These are phyloP conservation scores for Eugnorisma glareosa DNA, from an alignment of 2,888 invertebrate genomes.

Conservation along the genomic window DNA sequence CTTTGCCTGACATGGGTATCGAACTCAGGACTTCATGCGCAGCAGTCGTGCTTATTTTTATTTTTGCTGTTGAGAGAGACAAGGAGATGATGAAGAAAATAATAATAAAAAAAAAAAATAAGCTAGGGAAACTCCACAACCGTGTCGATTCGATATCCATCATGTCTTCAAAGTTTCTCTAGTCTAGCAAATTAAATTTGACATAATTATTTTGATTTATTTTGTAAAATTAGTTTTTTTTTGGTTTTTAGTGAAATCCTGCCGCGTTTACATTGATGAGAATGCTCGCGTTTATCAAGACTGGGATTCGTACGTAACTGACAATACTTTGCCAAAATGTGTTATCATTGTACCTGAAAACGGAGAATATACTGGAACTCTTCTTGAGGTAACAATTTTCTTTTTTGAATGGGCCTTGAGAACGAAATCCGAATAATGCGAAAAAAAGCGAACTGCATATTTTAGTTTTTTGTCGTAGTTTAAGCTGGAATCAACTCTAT, in stretches of 20 bases:
- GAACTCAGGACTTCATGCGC: neutral
- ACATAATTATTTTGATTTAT: neutral
- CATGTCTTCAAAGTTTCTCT: neutral
- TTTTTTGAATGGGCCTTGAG: neutral
- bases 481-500: neutral
- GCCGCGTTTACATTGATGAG: conserved; percentile 84
- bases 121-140: neutral
- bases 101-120: neutral
- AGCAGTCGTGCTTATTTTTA: neutral
- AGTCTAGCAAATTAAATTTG: neutral
- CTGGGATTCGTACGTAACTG: conserved; percentile 88
- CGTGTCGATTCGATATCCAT: neutral
- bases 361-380: conserved; percentile 86
- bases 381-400: conserved; percentile 77
- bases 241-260: conserved; percentile 78
- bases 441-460: neutral
- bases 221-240: neutral
- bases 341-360: conserved; percentile 89
- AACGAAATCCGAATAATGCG: neutral
- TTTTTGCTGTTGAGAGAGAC: neutral
- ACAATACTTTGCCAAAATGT: conserved; percentile 90
- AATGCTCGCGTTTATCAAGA: conserved; percentile 89
- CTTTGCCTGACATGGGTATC: neutral
- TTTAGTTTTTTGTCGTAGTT: neutral
- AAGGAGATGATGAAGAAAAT: neutral